A percentile compares a stretch with the other conserved stretches of the same genome.
These are phyloP conservation scores for Mactromeris polynyma DNA, from an alignment of 2,888 invertebrate genomes.

Conservation along the genomic window DNA sequence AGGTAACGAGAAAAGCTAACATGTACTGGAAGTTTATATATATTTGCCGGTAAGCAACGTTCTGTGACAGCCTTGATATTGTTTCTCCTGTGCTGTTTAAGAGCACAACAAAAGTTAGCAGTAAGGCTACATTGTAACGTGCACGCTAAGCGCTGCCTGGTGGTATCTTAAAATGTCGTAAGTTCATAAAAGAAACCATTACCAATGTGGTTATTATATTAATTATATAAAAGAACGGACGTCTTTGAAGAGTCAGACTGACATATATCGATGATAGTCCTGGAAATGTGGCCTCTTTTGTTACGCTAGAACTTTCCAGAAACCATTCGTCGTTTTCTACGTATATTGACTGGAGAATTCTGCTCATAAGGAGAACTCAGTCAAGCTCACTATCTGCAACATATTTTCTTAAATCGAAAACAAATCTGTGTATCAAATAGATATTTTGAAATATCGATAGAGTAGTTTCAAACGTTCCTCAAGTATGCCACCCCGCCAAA, in stretches of 20 bases:
- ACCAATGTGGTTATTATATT: not conserved
- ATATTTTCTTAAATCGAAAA: not conserved
- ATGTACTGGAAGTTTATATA: not conserved
- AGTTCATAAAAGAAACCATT: slow-evolving; percentile 5
- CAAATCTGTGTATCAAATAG: not conserved
- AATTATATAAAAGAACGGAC: not conserved
- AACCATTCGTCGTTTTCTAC: slow-evolving; percentile 18
- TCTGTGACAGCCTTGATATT: too few species aligned
- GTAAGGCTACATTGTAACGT: not conserved
- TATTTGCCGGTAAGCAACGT: slow-evolving; percentile 1
- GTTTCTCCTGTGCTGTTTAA: too few species aligned
- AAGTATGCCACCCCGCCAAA: not conserved
- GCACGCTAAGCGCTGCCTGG: not conserved
- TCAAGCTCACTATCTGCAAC: not conserved
- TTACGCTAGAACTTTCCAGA: too few species aligned
- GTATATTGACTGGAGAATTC: not conserved
- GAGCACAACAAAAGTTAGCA: slow-evolving; percentile 13
- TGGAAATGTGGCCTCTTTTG: not conserved
- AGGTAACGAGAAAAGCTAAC: not conserved
- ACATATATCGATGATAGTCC: not conserved
- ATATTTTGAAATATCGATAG: too few species aligned
- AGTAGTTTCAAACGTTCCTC: too few species aligned
- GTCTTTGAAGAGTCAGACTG: not conserved
- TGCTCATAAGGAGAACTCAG: not conserved
- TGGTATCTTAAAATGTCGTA: too few species aligned